Evolutionary conservation across 2,113 vertebrate species (phyloP).

Genomic region (Larimichthys polyactis): DNA sequence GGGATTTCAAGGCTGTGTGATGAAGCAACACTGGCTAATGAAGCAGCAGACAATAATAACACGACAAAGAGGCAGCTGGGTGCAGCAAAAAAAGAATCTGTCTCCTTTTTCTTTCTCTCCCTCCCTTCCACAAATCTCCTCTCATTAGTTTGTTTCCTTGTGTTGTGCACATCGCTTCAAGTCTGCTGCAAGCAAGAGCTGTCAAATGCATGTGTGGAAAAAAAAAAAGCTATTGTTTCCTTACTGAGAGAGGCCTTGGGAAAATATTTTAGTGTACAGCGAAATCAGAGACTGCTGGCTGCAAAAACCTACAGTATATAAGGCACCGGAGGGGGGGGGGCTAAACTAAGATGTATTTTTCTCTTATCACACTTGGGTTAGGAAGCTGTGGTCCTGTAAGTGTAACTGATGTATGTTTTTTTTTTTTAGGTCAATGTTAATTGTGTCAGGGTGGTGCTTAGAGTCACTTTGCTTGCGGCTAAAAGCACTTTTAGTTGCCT

Average conservation of each 20-base stretch:
- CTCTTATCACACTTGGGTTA: constrained; percentile 34
- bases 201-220: constrained; percentile 72
- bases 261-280: constrained; percentile 57
- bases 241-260: constrained; percentile 59
- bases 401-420: not conserved
- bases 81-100: constrained; percentile 37
- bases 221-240: constrained; percentile 70
- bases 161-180: constrained; percentile 67
- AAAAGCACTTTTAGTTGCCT: not conserved
- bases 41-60: constrained; percentile 69
- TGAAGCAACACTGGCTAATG: constrained; percentile 75
- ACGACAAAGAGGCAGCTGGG: constrained; percentile 47
- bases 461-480: not conserved
- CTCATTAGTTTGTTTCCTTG: constrained; percentile 80
- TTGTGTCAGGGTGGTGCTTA: constrained; percentile 16
- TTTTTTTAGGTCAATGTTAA: constrained; percentile 30
- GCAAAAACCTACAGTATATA: constrained; percentile 57
- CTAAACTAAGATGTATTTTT: constrained; percentile 9
- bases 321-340: constrained; percentile 10
- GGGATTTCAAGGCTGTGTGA: constrained; percentile 70
- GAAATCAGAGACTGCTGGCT: constrained; percentile 57
- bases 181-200: constrained; percentile 74
- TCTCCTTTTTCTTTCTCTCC: constrained; percentile 24
- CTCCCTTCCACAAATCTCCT: constrained; percentile 62
- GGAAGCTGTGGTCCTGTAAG: constrained; percentile 28